Conservation (phyloP, 2,797 vertebrate genomes). For the Neomorphus geoffroyi region DNA sequence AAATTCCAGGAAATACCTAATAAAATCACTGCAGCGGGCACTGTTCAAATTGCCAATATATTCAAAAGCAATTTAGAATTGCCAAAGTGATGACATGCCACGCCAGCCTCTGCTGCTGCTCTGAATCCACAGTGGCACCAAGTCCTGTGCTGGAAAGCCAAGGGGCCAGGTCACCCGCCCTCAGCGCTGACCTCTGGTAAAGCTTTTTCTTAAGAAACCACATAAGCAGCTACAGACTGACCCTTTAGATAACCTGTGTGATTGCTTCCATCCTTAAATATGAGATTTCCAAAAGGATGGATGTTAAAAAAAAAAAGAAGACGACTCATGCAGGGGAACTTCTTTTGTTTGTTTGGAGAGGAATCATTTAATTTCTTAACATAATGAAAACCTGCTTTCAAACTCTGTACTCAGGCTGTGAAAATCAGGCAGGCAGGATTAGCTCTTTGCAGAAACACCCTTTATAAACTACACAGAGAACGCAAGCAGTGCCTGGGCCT, state of each 20-base stretch:
- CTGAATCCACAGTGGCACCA: neutral
- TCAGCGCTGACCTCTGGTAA: neutral
- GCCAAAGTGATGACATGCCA: neutral
- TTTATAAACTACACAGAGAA: neutral
- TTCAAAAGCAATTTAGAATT: neutral
- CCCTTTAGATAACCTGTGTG: neutral
- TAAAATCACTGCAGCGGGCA: constrained; percentile 27
- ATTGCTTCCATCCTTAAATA: neutral
- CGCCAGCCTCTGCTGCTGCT: neutral
- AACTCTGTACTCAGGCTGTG: neutral
- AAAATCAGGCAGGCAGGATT: neutral
- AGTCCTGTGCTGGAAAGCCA: neutral
- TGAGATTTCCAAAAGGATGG: neutral
- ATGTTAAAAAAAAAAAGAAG: neutral
- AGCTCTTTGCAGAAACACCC: neutral
- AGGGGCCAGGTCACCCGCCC: neutral
- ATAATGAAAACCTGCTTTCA: neutral
- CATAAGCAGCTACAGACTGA: neutral
- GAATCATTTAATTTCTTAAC: neutral
- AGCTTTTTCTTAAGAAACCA: neutral
- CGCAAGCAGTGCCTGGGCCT: neutral
- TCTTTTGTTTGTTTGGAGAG: neutral
- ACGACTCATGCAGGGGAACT: neutral
- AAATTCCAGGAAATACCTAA: constrained; percentile 55
- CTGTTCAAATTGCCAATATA: neutral